Percentiles rank a stretch among this genome's conserved stretches.
Conservation (phyloP, 30 jellyfish, hydroid and myxozoan species). For the Cassiopea andromeda region DNA sequence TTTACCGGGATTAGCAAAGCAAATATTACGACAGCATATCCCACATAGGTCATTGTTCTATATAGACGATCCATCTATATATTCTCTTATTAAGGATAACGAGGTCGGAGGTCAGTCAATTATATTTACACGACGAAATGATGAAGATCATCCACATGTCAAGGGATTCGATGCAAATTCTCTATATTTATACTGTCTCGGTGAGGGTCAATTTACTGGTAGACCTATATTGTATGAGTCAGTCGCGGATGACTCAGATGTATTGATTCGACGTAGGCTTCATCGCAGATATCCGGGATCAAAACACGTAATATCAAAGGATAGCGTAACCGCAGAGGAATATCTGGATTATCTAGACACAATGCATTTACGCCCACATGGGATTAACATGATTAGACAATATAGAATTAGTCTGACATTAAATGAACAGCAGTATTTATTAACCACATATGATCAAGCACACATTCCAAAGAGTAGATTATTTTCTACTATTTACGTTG, state of each 20-base stretch:
- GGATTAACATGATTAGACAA: background rate
- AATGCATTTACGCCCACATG: background rate
- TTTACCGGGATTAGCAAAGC: background rate
- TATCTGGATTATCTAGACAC: background rate
- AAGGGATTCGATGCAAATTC: slow-evolving; percentile 1
- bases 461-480: background rate
- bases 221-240: background rate
- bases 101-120: slow-evolving; percentile 38
- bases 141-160: background rate
- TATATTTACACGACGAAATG: background rate
- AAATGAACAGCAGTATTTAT: background rate
- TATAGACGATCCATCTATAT: background rate
- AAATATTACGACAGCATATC: background rate
- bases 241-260: background rate
- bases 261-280: no score
- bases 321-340: background rate
- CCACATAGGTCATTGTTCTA: background rate
- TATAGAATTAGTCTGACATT: background rate
- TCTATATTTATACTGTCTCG: slow-evolving; percentile 16
- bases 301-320: background rate
- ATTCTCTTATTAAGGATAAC: background rate
- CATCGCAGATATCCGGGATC: background rate
- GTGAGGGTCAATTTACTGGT: background rate
- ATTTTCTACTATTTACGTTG: background rate
- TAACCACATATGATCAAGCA: background rate